Evolutionary conservation across 1,140 invertebrate genomes (phyloP).

Genomic region (Brachionus asplanchnoidis): DNA sequence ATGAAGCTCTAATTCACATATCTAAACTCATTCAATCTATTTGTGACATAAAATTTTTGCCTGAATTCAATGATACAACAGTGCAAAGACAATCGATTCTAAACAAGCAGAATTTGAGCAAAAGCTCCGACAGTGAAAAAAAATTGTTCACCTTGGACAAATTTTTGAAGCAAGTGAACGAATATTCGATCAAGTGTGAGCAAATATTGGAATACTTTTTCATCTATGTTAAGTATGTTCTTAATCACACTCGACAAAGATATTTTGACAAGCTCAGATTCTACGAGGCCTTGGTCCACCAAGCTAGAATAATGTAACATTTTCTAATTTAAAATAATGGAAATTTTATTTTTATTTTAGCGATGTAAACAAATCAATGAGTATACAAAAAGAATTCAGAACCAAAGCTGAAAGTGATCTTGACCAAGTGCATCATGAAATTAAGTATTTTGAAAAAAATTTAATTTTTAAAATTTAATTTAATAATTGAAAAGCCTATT

Average conservation of each 20-base stretch:
- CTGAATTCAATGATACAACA: not conserved
- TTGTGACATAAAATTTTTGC: not conserved
- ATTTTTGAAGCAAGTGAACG: not conserved
- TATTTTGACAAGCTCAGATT: constrained; percentile 33
- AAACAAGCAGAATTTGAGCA: not conserved
- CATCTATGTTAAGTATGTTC: constrained; percentile 31
- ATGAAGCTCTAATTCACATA: not conserved
- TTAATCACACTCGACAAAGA: not conserved
- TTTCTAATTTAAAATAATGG: not conserved
- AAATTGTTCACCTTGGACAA: not conserved
- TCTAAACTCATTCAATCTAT: constrained; percentile 5
- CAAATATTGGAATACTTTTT: constrained; percentile 32
- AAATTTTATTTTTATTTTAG: not conserved
- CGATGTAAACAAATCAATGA: constrained; percentile 15
- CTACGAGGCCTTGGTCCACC: constrained; percentile 7
- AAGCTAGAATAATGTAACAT: not conserved
- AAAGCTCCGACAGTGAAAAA: not conserved
- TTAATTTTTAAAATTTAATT: not conserved
- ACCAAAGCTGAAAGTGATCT: not conserved
- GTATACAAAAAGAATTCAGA: not conserved
- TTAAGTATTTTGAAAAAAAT: not conserved
- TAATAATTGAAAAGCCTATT: not conserved
- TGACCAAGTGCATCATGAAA: not conserved
- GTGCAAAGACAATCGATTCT: not conserved
- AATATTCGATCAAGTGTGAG: not conserved